Base-by-base conservation (phyloP, 2,888 invertebrate genomes). In the Brachynemurus nebulosus region DNA sequence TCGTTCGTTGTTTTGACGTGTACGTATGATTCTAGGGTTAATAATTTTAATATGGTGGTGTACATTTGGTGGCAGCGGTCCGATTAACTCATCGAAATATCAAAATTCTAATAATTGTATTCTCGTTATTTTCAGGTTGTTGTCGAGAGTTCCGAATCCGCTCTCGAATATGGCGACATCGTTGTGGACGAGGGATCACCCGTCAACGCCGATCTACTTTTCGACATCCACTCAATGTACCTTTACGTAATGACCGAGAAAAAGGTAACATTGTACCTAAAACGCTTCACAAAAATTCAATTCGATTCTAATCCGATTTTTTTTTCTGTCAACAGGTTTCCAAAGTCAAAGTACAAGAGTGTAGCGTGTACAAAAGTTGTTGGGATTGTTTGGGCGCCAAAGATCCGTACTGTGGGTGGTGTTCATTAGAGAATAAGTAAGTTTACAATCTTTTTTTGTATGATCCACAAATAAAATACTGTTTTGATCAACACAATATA, bases 381-480 rank as follows among this genome's bases (percentile, higher is more conserved):
- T 78, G 84, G 65, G 86, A 86, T 57, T 95, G 93, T 65, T 75
- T 95, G 51, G 88, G 86, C 56, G 91, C 90, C 51, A 86, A 86
- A 63, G 93, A 95, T 71, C 95, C 95, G 0, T 95, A 93, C 64
- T 96, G 95, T 66, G 95, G 95, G 48, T 95, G 95, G 95, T 95
- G 95, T 70, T 90, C 91, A 27, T 68, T 92, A 53, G 92, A 92
- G 67, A 93, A 92, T 68, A 92, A 90, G 74, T 73, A 64, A 66
- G 70, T 63, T 27, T 27, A 14, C 23, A 12, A 9, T 30, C 18
- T 21, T 44, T 30, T 30, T 30, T 30, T n/a, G 30, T n/a, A 30
- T 30, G n/a, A 30, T 30, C 30, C 30, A 30, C n/a, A 30, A 30
- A 12, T 30, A 30, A 30, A 12, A 30, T 30, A 30, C n/a, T 11